Percentiles rank a stretch among this genome's conserved stretches.
phyloP scores from a whole-genome alignment of 2,888 invertebrate species.

The Eulithis prunata region DNA sequence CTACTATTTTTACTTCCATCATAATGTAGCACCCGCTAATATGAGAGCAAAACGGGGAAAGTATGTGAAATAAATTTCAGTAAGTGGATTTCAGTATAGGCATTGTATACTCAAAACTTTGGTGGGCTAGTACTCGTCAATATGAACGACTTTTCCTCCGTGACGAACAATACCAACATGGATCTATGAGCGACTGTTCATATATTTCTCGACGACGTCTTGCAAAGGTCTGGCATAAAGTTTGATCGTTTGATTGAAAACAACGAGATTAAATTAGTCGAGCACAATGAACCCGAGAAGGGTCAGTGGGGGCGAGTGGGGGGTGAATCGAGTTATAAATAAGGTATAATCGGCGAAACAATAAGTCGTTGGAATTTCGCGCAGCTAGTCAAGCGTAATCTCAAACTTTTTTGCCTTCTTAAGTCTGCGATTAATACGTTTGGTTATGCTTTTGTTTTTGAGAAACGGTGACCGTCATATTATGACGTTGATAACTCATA shows the following conservation, averaged over 20 bases:
- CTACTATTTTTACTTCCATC: no score
- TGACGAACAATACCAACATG: no score
- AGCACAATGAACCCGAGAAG: constrained; percentile 41
- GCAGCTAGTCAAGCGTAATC: constrained; percentile 49
- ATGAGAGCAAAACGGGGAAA: no score
- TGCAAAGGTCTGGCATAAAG: constrained; percentile 1
- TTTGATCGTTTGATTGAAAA: constrained; percentile 37
- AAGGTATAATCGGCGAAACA: constrained; percentile 50
- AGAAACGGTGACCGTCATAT: not conserved
- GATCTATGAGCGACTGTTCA: no score
- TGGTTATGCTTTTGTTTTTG: constrained; percentile 4
- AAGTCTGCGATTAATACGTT: constrained; percentile 32
- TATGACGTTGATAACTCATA: no score
- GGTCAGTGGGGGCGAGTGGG: constrained; percentile 38
- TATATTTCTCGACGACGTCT: not conserved
- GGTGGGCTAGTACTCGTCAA: no score
- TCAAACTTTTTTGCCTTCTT: constrained; percentile 42
- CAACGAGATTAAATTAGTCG: constrained; percentile 41
- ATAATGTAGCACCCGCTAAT: no score
- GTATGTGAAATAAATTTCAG: no score
- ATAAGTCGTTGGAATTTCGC: constrained; percentile 53
- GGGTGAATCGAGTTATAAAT: constrained; percentile 54
- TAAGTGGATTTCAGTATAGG: no score
- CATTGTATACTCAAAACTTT: no score
- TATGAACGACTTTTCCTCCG: no score